Percentiles rank a stretch among this genome's conserved stretches.
These are phyloP conservation scores for Chloroceryle amazona DNA, from an alignment of 2,797 vertebrate genomes.

Conservation along the genomic window DNA sequence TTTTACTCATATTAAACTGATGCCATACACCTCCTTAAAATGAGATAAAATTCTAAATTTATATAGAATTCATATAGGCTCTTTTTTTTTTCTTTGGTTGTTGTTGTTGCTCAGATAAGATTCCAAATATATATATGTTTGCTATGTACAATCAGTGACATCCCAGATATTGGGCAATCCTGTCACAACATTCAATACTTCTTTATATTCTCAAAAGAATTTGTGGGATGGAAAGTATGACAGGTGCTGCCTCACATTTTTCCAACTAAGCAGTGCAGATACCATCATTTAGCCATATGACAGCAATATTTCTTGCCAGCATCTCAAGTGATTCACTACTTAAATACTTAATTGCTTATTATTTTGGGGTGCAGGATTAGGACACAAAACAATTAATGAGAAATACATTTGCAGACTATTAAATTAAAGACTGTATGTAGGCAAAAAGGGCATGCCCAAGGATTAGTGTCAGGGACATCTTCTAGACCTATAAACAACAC, in stretches of 20 bases:
- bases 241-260: not conserved
- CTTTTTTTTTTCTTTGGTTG: not conserved
- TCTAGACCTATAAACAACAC: too few relatives aligned
- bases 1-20: not conserved
- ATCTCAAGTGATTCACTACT: not conserved
- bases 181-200: not conserved
- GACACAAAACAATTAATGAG: not conserved
- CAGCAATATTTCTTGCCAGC: not conserved
- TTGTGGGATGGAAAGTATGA: not conserved
- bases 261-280: not conserved
- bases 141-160: not conserved
- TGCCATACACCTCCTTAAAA: not conserved
- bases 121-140: not conserved
- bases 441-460: not conserved
- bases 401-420: not conserved
- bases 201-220: not conserved
- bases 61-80: not conserved
- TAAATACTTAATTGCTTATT: not conserved
- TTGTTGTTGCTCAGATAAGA: not conserved
- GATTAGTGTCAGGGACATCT: too few relatives aligned
- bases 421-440: not conserved
- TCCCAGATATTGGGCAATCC: not conserved
- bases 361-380: not conserved
- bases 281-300: not conserved
- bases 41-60: not conserved